These are phyloP conservation scores for Salvelinus sp. DNA, from an alignment of 2,113 vertebrate species.

Conservation along the genomic window DNA sequence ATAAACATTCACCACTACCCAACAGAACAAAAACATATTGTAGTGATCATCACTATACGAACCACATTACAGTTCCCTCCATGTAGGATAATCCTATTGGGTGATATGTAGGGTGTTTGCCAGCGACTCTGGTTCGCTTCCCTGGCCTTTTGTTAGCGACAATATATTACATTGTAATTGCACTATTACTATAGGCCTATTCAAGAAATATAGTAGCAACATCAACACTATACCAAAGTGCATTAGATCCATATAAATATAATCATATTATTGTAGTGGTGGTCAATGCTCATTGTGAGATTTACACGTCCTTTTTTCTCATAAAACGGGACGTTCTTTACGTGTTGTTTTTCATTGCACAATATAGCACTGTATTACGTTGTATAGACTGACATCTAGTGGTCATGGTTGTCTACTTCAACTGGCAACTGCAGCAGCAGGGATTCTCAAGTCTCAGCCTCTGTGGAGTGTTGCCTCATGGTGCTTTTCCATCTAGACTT, in stretches of 20 bases:
- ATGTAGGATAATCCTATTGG: no score
- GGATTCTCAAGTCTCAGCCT: neutral
- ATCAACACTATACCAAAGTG: neutral
- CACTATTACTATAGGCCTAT: neutral
- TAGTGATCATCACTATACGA: neutral
- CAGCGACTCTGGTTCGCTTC: no score
- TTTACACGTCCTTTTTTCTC: constrained; percentile 35
- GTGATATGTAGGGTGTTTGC: no score
- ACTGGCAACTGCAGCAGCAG: neutral
- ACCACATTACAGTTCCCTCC: no score
- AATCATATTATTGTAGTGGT: neutral
- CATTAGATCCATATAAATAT: neutral
- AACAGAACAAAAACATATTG: no score
- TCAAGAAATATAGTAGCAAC: neutral
- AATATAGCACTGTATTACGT: constrained; percentile 7
- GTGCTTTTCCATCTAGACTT: no score
- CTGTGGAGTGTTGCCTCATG: neutral
- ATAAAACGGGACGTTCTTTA: neutral
- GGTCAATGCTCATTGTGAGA: neutral
- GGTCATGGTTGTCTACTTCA: neutral
- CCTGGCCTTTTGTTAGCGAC: no score
- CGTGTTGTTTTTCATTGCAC: neutral
- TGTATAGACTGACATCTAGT: constrained; percentile 51
- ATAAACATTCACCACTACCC: no score
- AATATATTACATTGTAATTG: neutral